A percentile compares a stretch with the other conserved stretches of the same genome.
Conservation (phyloP, 2,113 vertebrate genomes). For the Sterna hirundo region DNA sequence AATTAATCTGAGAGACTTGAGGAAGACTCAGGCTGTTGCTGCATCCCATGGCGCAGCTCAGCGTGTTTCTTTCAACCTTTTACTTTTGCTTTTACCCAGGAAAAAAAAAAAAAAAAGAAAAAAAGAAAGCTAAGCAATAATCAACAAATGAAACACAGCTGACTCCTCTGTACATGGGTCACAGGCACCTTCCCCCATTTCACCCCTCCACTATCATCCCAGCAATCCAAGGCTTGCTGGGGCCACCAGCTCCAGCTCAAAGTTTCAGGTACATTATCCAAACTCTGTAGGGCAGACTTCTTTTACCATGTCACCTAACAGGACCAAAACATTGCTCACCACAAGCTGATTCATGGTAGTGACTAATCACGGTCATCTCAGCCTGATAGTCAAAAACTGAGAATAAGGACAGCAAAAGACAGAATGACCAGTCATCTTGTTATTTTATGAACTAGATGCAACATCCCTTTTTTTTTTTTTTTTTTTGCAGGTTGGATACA, state of each 20-base stretch:
- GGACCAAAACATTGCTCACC: not conserved
- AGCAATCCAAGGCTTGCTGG: not conserved
- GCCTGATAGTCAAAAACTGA: not conserved
- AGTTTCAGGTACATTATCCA: not conserved
- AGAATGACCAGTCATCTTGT: not conserved
- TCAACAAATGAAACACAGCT: not conserved
- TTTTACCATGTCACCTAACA: not conserved
- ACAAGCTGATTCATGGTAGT: not conserved
- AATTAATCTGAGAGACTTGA: not conserved
- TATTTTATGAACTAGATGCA: not conserved
- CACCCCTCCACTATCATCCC: no score
- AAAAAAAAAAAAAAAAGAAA: not conserved
- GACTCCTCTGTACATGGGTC: not conserved
- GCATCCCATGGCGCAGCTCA: not conserved
- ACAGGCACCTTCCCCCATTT: not conserved
- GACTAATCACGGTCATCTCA: accelerated
- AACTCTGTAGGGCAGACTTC: not conserved
- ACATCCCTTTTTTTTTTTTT: no score
- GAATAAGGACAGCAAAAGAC: not conserved
- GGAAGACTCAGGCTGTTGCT: not conserved
- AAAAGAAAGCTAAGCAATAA: not conserved
- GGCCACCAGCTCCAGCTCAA: not conserved
- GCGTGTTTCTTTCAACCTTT: not conserved
- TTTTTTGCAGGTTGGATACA: not conserved
- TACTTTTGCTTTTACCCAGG: not conserved